Base-by-base conservation (phyloP, 2,797 vertebrate species). In the Ibycter americanus region DNA sequence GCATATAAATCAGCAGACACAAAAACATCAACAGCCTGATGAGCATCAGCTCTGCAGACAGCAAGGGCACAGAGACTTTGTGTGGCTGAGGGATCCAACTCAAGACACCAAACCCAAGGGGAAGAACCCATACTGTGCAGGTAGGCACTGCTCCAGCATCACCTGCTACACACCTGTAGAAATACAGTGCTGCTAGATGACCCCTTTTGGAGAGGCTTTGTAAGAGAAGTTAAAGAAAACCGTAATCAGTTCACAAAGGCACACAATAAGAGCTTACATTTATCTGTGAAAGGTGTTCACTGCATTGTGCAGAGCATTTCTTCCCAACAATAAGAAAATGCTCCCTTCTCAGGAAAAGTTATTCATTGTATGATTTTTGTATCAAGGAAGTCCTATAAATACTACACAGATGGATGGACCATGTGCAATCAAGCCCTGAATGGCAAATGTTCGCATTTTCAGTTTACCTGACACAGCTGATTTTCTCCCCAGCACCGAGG, bases 401-500 rank as follows among this genome's bases (percentile, higher is more conserved):
- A 85, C 67, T 4, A n/a, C 36, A 31, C 81, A 93, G 88, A 90
- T 40, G 52, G 81, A 71, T 26, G 44, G 55, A 61, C 70, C 65
- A 68, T 6, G 58, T 82, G 72, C 71, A 82, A 59, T 70, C 87
- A 83, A 84, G 80, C 65, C 59, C 90, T 66, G 80, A 93, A 94
- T 65, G 61, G 83, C 72, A 89, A 92, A 84, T 55, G 51, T 89
- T 97, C 92, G 87, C 54, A 66, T 82, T 46, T 93, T 84, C 55
- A 87, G 78, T 85, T 93, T 94, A 93, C 87, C 91, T 90, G 78
- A 89, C 94, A 93, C 54, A 91, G 92, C 77, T 58, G 78, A 87
- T 92, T 85, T 93, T 83, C 92, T 90, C 44, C 36, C 25, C 47
- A 76, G 90, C 93, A 73, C 0, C 3, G 47, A 70, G 29, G 27